phyloP scores from a whole-genome alignment of 1,140 invertebrate species.

The Meloidogyne floridensis region DNA sequence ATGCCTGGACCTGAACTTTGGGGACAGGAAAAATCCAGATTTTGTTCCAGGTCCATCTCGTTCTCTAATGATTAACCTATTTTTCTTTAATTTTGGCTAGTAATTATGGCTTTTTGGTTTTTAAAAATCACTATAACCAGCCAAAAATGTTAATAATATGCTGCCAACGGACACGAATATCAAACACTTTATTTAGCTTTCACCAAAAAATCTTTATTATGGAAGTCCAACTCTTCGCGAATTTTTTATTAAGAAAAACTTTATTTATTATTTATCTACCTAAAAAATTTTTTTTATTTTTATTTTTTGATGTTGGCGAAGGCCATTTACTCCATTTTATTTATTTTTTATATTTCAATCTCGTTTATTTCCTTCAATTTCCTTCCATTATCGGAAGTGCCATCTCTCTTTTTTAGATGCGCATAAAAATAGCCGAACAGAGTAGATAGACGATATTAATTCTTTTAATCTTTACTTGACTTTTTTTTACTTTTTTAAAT shows the following conservation, averaged over 20 bases:
- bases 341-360: neutral
- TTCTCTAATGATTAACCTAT: too few species aligned
- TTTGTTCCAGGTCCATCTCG: too few species aligned
- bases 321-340: conserved; percentile 8
- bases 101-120: too few species aligned
- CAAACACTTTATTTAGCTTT: too few species aligned
- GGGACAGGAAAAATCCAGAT: too few species aligned
- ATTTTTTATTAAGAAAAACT: neutral
- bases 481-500: neutral
- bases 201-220: too few species aligned
- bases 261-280: neutral
- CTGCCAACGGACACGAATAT: too few species aligned
- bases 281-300: neutral
- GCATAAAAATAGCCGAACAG: neutral
- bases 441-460: neutral
- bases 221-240: too few species aligned
- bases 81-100: too few species aligned
- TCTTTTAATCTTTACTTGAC: neutral
- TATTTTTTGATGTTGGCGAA: conserved; percentile 4
- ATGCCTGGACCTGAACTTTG: too few species aligned
- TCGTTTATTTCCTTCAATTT: neutral
- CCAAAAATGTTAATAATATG: too few species aligned
- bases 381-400: neutral
- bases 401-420: neutral
- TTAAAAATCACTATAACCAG: too few species aligned